Base-by-base conservation (phyloP, 2,888 invertebrate species). In the Hylaea fasciaria region DNA sequence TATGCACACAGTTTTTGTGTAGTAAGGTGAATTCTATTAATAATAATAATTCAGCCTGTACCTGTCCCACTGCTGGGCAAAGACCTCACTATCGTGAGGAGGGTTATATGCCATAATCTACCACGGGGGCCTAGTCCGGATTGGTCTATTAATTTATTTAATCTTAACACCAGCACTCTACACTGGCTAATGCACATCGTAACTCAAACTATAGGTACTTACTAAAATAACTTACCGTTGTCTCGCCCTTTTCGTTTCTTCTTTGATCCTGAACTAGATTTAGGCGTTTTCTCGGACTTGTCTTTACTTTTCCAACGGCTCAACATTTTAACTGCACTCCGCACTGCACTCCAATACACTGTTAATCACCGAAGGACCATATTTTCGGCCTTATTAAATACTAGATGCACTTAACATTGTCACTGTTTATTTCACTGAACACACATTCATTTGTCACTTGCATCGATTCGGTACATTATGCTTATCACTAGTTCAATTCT, bases 251-350 rank as follows among this genome's bases (percentile, higher is more conserved):
- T 97, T 73, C 97, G 93, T 83, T 97, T 97, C 92, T 96, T 97
- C 91, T 97, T 97, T 60, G 95, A 94, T 60, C 94, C 93, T 47
- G 93, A 90, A 64, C 79, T 82, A 9, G 89, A 88, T 77, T 94
- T 94, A 65, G 93, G 90, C 76, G 93, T 93, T 88, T 96, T 96
- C 80, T 95, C 94, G 70, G 95, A 93, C 88, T 96, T 96, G 87
- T 96, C 96, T 93, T 96, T 96, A 84, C 95, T 96, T 86, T 96
- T 96, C 96, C 96, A 96, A 79, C 96, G 95, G 79, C 95, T 96
- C 86, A 96, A 93, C 96, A 96, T 96, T 85, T 67, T 80, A 65
- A 70, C 58, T 65, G 66, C 69, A 72, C 67, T 70, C 64, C 61
- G 80, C 64, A 70, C 58, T 65, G 66, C 69, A 72, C 67, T 70